Base-by-base conservation (phyloP, 2,888 invertebrate species). In the Hypsopygia costalis region DNA sequence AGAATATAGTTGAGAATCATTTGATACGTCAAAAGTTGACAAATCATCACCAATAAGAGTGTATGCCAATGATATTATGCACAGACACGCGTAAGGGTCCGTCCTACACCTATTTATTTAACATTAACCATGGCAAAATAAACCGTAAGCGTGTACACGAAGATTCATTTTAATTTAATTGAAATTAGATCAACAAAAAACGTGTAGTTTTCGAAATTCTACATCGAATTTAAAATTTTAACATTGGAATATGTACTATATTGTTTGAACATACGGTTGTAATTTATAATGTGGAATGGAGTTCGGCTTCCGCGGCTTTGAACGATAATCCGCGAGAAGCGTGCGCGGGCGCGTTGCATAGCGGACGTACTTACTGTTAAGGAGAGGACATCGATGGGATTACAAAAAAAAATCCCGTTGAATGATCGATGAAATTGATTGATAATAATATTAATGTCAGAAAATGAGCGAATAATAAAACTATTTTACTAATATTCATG, bases 21-120 rank as follows among this genome's bases (percentile, higher is more conserved):
- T 43, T 48, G 44, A 7, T 21, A n/a, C 1, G 6, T 22, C 32
- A 38, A 66, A 74, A 81, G 76, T 80, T 82, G 83, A 83, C 83
- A 83, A 74, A 81, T 82, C 85, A 86, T 82, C 81, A 69, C 64
- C 68, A 63, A 66, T 70, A 69, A 66, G 57, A 72, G 73, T 77
- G 75, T 78, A 64, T 78, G 77, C 73, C 72, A 70, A 79, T 77
- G 77, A 83, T 78, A 85, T 85, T 86, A 86, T 86, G 86, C 86
- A 73, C 69, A 73, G 81, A 76, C 86, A 86, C 82, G 85, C 77
- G 73, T 69, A 55, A 59, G 53, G 55, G 58, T 55, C 56, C 67
- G 64, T 58, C 67, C 62, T 49, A 60, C 46, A 43, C 49, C 47
- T 41, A 52, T 62, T 64, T 62, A 51, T 49, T 38, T 42, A 49